Conservation (phyloP, 2,797 vertebrate species). For the Malurus leucopterus region DNA sequence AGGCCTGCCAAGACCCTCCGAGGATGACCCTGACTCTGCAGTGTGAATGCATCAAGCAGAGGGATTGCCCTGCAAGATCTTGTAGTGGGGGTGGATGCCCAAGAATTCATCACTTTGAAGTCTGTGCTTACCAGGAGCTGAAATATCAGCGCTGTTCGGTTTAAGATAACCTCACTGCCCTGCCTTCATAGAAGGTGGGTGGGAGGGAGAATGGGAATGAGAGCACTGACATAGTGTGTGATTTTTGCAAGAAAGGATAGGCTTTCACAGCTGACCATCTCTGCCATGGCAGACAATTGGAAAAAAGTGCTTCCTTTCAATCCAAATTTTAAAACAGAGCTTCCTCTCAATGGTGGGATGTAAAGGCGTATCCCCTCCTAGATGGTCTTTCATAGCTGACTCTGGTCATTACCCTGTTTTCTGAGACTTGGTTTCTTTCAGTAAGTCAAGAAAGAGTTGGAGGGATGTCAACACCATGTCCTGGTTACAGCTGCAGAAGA, state of each 20-base stretch:
- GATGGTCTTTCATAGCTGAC: not conserved
- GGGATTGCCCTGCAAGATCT: not conserved
- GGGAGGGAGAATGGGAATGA: not conserved
- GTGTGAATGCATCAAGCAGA: not conserved
- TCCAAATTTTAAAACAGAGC: not conserved
- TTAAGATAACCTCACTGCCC: not conserved
- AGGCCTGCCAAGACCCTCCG: not conserved
- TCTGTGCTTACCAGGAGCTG: not conserved
- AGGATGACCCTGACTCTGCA: not conserved
- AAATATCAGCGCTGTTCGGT: not conserved
- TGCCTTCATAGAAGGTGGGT: not conserved
- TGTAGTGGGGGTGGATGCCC: not conserved
- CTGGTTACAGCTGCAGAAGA: not conserved
- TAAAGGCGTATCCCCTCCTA: not conserved
- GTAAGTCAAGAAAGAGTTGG: not conserved
- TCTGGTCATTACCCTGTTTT: not conserved
- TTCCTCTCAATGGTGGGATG: not conserved
- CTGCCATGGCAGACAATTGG: not conserved
- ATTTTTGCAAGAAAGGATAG: not conserved
- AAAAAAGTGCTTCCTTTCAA: not conserved
- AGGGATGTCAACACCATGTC: not conserved
- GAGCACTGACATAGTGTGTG: accelerated
- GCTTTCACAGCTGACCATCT: not conserved
- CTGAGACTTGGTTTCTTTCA: not conserved
- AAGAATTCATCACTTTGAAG: not conserved